Evolutionary conservation across 2,888 invertebrate species (phyloP).

Genomic region (Microctonus brassicae): DNA sequence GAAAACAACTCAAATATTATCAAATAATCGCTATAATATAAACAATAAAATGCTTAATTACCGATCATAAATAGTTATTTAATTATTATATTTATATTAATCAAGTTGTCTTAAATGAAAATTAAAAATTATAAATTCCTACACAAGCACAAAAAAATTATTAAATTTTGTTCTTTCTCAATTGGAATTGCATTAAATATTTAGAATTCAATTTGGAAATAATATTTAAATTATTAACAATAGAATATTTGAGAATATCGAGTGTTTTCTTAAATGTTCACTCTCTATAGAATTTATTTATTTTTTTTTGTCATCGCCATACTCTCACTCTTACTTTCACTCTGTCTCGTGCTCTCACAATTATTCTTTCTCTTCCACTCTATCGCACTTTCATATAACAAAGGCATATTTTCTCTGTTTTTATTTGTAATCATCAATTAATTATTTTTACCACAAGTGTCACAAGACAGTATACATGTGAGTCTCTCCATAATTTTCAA

Average conservation of each 20-base stretch:
- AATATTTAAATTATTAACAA: not conserved
- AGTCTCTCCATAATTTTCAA: constrained; percentile 44
- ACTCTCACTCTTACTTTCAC: constrained; percentile 13
- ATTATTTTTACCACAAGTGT: constrained; percentile 49
- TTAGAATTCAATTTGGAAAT: not conserved
- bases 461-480: constrained; percentile 58
- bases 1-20: not conserved
- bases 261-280: constrained; percentile 10
- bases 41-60: too few relatives aligned
- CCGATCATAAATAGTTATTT: too few relatives aligned
- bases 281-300: constrained; percentile 3
- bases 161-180: constrained; percentile 11
- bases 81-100: too few relatives aligned
- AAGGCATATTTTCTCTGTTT: constrained; percentile 43
- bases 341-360: constrained; percentile 4
- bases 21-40: not conserved
- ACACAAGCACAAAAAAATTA: not conserved
- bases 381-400: constrained; percentile 39
- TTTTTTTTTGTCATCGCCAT: constrained; percentile 21
- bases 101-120: too few relatives aligned
- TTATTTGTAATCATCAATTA: constrained; percentile 27
- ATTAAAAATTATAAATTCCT: too few relatives aligned
- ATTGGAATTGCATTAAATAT: not conserved
- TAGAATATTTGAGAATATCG: not conserved
- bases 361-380: constrained; percentile 20